phyloP scores from a whole-genome alignment of 2,113 vertebrate genomes.

The Melozone crissalis region DNA sequence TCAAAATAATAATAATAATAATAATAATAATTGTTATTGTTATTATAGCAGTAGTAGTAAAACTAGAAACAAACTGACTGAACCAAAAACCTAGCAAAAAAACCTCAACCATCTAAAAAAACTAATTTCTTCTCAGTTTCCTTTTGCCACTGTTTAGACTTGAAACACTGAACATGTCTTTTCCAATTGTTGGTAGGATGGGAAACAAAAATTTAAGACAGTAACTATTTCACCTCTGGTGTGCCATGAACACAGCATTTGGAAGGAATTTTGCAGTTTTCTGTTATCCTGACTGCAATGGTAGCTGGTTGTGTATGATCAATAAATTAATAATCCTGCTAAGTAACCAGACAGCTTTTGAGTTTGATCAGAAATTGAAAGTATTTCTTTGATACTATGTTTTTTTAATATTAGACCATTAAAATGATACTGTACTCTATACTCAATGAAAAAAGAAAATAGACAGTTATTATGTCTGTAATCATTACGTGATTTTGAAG shows the following conservation, averaged over 20 bases:
- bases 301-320: neutral
- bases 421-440: neutral
- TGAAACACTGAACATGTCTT: neutral
- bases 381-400: neutral
- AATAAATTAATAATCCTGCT: neutral
- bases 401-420: neutral
- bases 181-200: neutral
- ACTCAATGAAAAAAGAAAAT: neutral
- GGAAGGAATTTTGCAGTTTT: neutral
- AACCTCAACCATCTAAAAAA: neutral
- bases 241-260: neutral
- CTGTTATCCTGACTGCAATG: neutral
- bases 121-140: neutral
- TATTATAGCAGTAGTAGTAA: no score
- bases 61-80: rapidly evolving
- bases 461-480: neutral
- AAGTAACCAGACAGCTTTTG: neutral
- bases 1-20: neutral
- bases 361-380: neutral
- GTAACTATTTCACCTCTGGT: neutral
- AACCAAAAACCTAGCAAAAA: neutral
- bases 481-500: slow-evolving; percentile 59
- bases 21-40: no score
- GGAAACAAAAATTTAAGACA: neutral
- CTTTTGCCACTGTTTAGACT: neutral